Base-by-base conservation (phyloP, 1,140 invertebrate genomes). In the Drosophila prosaltans region DNA sequence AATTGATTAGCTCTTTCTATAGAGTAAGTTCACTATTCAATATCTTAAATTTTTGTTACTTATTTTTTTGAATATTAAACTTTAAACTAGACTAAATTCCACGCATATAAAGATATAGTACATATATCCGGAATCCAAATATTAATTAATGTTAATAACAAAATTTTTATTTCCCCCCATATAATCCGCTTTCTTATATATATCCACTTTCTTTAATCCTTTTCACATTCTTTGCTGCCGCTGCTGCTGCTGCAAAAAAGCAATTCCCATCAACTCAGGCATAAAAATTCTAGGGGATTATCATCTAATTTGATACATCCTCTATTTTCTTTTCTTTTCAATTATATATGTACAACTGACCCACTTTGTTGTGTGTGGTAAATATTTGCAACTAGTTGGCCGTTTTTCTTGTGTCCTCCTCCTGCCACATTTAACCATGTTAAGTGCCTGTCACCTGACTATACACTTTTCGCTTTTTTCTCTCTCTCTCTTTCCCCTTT, bases 391-490 rank as follows among this genome's bases (percentile, higher is more conserved):
- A 39, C 57, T 58, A 21, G 57, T 58, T 39, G 39, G 57, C 55
- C 36, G 28, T 30, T 30, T 16, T 4, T 36, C 54, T 36, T 36
- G 21, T 72, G 69, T 66, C 69, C 51, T 36, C 39, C 9, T 43
- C 24, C 63, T 45, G 60, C 26, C 39, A 26, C 51, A 43, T 45
- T 54, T 69, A 63, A 48, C 58, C 76, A 45, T 75, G 68, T 75
- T 72, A 72, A 67, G 60, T 30, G 48, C 30, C 48, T 65, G 63
- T 45, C 43, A 30, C 30, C 57, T 58, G 32, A 58, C 57, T 10
- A 32, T 45, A 54, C 41, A 64, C 68, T 61, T 75, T 61, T 67
- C 36, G 54, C 62, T 32, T 66, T 66, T 70, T 69, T 32, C 61
- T 67, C 2, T 70, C 24, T 9, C 7, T 43, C 51, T 51, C 21